Conservation (phyloP, 2,113 vertebrate genomes). For the Aegithalos caudatus region DNA sequence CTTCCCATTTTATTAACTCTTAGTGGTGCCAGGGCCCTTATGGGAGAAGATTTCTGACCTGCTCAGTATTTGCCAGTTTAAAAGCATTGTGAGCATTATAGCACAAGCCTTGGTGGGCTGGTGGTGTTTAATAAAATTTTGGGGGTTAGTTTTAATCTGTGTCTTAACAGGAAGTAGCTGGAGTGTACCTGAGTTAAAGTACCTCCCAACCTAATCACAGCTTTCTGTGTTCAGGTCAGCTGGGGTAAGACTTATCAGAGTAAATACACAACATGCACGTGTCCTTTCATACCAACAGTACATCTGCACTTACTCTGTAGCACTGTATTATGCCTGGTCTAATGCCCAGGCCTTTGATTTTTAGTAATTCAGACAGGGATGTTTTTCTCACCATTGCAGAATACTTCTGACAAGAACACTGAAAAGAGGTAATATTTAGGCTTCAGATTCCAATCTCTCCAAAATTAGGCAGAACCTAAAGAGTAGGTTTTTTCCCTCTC, state of each 20-base stretch:
- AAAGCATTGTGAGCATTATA: background rate
- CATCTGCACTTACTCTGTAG: background rate
- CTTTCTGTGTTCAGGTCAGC: background rate
- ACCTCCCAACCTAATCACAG: background rate
- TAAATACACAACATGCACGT: background rate
- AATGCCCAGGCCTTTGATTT: background rate
- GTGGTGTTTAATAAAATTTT: background rate
- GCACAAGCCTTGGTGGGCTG: background rate
- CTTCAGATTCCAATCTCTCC: background rate
- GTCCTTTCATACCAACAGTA: background rate
- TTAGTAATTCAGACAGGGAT: background rate
- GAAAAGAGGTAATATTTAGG: background rate
- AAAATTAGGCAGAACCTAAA: background rate
- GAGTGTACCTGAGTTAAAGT: background rate
- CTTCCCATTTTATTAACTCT: background rate
- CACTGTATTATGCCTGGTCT: background rate
- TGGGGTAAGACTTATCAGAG: background rate
- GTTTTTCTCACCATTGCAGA: background rate
- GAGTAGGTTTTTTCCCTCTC: accelerated
- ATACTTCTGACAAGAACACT: background rate
- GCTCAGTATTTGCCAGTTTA: background rate
- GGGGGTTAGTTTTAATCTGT: background rate
- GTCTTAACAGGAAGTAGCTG: background rate
- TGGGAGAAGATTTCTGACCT: background rate
- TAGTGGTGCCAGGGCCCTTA: background rate